These are phyloP conservation scores for Esox masquinongy DNA, from an alignment of 2,797 vertebrate species.

Conservation along the genomic window DNA sequence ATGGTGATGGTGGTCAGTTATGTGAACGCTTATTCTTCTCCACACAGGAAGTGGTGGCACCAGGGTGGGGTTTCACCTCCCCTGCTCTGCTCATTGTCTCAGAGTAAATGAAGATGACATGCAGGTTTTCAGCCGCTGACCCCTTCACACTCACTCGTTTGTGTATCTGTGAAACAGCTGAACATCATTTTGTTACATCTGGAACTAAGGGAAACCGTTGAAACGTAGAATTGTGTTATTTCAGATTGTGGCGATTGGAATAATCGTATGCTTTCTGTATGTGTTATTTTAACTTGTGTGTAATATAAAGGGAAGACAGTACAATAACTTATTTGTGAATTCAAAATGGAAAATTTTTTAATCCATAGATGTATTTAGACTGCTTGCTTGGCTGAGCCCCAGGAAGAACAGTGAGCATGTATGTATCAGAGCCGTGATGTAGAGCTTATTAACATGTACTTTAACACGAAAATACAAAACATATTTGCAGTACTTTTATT, in stretches of 20 bases:
- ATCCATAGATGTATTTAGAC: neutral
- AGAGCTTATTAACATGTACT: neutral
- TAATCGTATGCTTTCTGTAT: neutral
- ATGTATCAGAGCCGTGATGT: neutral
- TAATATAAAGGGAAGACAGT: neutral
- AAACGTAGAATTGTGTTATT: neutral
- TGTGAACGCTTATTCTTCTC: slow-evolving; percentile 42
- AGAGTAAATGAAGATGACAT: slow-evolving; percentile 61
- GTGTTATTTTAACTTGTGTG: neutral
- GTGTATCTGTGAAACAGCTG: neutral
- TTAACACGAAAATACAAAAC: neutral
- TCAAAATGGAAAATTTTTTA: neutral
- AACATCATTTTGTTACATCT: neutral
- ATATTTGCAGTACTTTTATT: neutral
- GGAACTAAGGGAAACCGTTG: neutral
- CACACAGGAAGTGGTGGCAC: slow-evolving; percentile 64
- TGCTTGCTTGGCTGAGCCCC: neutral
- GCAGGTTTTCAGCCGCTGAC: slow-evolving; percentile 1
- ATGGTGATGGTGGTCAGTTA: slow-evolving; percentile 10
- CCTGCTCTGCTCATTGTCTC: slow-evolving; percentile 48
- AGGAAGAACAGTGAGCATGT: neutral
- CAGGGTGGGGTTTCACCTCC: slow-evolving; percentile 74
- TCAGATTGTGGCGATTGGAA: neutral
- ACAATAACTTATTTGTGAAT: neutral
- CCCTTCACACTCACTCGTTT: neutral